These are phyloP conservation scores for Trachemys scripta DNA, from an alignment of 2,113 vertebrate species.

Conservation along the genomic window DNA sequence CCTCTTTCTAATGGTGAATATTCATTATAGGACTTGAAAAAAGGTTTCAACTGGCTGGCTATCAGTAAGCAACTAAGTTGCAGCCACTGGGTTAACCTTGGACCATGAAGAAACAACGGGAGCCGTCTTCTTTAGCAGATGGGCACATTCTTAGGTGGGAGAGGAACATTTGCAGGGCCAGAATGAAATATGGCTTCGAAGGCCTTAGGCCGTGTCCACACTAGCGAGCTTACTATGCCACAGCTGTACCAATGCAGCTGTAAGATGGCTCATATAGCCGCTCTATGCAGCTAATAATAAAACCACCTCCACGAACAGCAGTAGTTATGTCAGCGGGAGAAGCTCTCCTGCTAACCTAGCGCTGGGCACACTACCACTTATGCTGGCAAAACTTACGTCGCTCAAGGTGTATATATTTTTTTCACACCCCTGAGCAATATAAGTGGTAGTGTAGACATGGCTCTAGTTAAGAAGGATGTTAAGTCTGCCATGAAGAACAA, in stretches of 20 bases:
- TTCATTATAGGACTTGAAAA: not conserved
- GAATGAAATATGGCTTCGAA: not conserved
- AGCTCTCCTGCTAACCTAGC: no score
- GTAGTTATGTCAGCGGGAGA: no score
- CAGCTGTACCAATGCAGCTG: not conserved
- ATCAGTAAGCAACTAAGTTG: not conserved
- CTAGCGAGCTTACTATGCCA: no score
- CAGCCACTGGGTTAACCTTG: not conserved
- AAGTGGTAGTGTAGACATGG: no score
- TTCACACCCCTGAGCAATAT: no score
- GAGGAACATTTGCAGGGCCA: not conserved
- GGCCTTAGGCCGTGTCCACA: not conserved
- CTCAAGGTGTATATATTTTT: no score
- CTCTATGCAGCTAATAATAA: no score
- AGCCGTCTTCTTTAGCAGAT: not conserved
- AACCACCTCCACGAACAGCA: no score
- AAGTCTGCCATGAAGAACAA: not conserved
- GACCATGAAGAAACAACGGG: not conserved
- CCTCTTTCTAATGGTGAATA: not conserved
- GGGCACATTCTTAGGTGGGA: not conserved
- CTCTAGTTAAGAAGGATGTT: not conserved
- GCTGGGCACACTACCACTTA: no score
- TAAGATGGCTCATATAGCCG: no score
- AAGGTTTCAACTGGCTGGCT: not conserved
- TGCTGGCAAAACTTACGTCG: no score